Conservation (phyloP, 2,113 vertebrate species). For the Hystrix brachyura region DNA sequence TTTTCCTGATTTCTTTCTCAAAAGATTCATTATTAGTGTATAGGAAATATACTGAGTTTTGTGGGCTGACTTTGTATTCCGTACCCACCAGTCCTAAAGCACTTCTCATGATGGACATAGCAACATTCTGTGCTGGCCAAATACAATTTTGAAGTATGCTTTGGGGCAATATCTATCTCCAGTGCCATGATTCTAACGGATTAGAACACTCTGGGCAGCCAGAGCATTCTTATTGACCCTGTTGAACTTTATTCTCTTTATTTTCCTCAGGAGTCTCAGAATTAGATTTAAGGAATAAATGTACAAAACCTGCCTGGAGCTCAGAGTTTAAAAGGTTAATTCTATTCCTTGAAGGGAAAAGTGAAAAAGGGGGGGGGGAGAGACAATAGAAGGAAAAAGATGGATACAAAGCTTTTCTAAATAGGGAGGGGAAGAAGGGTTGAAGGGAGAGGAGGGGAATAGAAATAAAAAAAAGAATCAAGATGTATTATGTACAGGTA, state of each 20-base stretch:
- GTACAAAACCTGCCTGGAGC: neutral
- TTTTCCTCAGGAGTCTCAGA: neutral
- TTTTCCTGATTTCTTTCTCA: too few relatives aligned
- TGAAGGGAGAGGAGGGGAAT: too few relatives aligned
- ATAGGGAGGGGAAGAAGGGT: too few relatives aligned
- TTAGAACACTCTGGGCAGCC: neutral
- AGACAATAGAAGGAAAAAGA: neutral
- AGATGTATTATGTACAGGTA: too few relatives aligned
- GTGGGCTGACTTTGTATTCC: too few relatives aligned
- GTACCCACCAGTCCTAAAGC: neutral
- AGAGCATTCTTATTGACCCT: neutral
- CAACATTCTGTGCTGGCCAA: neutral
- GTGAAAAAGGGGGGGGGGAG: too few relatives aligned
- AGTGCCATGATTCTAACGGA: neutral
- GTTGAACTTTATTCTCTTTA: neutral
- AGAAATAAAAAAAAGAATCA: too few relatives aligned
- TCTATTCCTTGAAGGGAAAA: neutral
- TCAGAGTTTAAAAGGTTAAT: neutral
- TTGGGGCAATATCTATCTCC: neutral
- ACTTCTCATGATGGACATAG: neutral
- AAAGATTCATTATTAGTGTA: too few relatives aligned
- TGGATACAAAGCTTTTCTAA: too few relatives aligned
- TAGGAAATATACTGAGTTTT: too few relatives aligned
- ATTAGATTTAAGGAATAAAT: conserved; percentile 29
- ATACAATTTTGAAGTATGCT: neutral